phyloP scores from a whole-genome alignment of 2,797 vertebrate genomes.

The Sternotherus odoratus region DNA sequence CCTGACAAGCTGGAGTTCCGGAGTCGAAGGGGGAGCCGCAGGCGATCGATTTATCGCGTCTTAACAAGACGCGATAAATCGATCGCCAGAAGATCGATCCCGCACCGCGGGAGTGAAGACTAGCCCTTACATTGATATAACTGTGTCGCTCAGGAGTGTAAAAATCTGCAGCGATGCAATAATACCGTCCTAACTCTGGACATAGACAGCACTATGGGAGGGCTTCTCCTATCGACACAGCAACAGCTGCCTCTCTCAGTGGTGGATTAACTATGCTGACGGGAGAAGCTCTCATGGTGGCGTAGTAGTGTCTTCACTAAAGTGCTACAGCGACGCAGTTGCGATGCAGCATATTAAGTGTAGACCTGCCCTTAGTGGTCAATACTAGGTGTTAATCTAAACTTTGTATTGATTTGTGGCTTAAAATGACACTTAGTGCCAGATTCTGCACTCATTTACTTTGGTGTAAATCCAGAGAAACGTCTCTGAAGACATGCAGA shows the following conservation, averaged over 20 bases:
- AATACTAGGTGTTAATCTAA: constrained; percentile 17
- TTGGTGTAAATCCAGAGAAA: constrained; percentile 4
- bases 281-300: not conserved
- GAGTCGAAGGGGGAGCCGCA: no score
- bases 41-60: no score
- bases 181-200: no score
- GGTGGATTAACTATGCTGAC: not conserved
- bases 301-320: not conserved
- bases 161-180: not conserved
- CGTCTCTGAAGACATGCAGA: not conserved
- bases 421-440: not conserved
- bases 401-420: constrained; percentile 23
- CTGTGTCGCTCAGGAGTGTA: not conserved
- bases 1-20: no score
- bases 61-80: no score
- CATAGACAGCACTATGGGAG: not conserved
- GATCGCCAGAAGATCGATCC: no score
- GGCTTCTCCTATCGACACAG: not conserved
- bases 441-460: constrained; percentile 17
- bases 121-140: not conserved
- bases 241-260: not conserved
- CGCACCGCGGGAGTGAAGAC: no score
- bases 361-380: not conserved
- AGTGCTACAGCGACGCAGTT: not conserved
- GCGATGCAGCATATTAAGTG: not conserved